These are phyloP conservation scores for Chloroceryle aenea DNA, from an alignment of 2,113 vertebrate species.

Conservation along the genomic window DNA sequence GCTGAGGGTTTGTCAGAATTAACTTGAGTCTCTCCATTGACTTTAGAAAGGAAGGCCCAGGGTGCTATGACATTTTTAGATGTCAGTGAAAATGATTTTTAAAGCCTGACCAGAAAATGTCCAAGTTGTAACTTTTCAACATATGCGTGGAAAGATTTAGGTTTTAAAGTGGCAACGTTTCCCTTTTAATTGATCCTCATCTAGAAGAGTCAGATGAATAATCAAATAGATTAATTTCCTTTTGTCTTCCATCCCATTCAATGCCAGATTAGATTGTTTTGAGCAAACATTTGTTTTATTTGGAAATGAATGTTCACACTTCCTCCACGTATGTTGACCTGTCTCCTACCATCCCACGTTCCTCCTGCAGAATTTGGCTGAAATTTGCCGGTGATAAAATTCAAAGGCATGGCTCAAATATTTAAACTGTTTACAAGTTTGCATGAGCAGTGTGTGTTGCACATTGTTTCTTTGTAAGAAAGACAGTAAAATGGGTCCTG, in stretches of 20 bases:
- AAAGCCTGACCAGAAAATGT: not conserved
- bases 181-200: not conserved
- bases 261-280: not conserved
- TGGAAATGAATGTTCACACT: not conserved
- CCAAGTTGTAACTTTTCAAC: not conserved
- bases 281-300: not conserved
- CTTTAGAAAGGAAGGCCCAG: not conserved
- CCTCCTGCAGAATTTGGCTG: not conserved
- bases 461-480: not conserved
- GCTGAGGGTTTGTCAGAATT: not conserved
- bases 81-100: not conserved
- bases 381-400: not conserved
- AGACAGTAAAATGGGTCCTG: not conserved
- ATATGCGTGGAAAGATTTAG: not conserved
- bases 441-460: not conserved
- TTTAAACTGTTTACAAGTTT: not conserved
- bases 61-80: constrained; percentile 4
- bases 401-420: not conserved
- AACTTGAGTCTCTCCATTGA: not conserved
- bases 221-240: not conserved
- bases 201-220: not conserved
- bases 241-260: not conserved
- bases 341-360: not conserved
- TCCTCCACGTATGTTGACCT: not conserved
- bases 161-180: not conserved